Evolutionary conservation across 2,888 invertebrate species (phyloP), one percentile per base, ranked within the genome.

Genomic region (Metacarcinus magister): DNA sequence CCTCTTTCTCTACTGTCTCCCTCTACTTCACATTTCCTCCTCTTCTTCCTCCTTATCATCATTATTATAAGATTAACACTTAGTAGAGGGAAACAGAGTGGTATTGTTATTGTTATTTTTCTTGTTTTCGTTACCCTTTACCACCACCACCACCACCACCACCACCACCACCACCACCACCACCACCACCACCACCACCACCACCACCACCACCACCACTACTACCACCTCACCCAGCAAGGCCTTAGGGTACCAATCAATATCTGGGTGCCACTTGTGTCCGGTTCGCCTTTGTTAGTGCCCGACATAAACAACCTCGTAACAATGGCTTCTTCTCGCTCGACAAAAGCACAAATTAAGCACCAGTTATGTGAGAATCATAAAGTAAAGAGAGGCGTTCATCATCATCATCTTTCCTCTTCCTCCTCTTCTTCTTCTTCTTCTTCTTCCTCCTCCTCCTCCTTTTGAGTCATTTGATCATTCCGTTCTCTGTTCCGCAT

Each of bases 301-400:
- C 48, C 39, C 89, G 89, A 28, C 90, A 94, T 94, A 94, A 94
- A 94, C 94, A 48, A 94, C 39, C 39, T 43, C 32, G 28, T 89
- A 94, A 94, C 94, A 94, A 94, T 94, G 87, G 94, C 89, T 23
- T 46, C 48, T 43, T 39, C 89, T 23, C 48, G 89, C 48, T 43
- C 89, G 89, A 94, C 94, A 94, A 94, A 94, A 94, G 94, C 89
- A 94, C 87, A 94, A 94, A 94, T 94, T 94, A 94, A 94, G 23
- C 94, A 94, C 94, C 94, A 89, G 48, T 94, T 94, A 94, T 94
- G 94, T 8, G 89, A 54, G 90, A 94, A 89, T 54, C 94, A 39
- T 94, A 94, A 94, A 94, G 94, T 94, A 48, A 94, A 82, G 94
- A 87, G 94, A 89, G 32, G 54, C 94, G 89, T 90, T 48, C 44